Conservation (phyloP, 2,113 vertebrate species). For the Hylia prasina region DNA sequence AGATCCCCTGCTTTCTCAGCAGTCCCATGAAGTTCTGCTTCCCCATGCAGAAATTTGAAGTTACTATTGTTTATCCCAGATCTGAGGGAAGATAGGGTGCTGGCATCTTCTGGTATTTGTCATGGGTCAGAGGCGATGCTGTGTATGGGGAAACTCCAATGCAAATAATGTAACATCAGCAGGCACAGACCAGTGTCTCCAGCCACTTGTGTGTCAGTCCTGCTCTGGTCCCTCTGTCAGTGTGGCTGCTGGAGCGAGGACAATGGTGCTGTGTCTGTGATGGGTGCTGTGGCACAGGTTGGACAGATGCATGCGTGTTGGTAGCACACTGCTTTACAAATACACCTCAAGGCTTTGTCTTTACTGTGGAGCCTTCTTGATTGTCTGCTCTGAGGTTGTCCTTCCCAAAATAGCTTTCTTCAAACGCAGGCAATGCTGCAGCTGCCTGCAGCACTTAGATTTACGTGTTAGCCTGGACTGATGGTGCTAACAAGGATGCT, state of each 20-base stretch:
- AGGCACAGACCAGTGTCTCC: rapidly evolving
- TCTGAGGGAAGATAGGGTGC: background rate
- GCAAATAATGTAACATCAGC: background rate
- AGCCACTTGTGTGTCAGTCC: background rate
- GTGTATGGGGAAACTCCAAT: background rate
- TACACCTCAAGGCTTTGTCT: background rate
- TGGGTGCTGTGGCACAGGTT: rapidly evolving
- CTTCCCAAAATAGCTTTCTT: background rate
- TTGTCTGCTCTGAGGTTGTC: background rate
- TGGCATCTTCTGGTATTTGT: background rate
- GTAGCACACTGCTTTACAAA: background rate
- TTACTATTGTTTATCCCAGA: background rate
- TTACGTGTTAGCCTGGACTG: background rate
- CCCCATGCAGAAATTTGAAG: background rate
- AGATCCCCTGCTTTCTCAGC: background rate
- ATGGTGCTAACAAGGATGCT: background rate
- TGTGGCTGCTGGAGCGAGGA: rapidly evolving
- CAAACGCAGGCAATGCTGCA: background rate
- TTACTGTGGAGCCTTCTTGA: background rate
- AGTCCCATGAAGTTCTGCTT: background rate
- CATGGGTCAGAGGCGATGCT: background rate
- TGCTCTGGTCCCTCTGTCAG: background rate
- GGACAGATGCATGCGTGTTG: background rate
- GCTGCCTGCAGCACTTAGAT: background rate
- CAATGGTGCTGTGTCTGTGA: background rate